phyloP scores from a whole-genome alignment of 2,797 vertebrate genomes.

The Catamblyrhynchus diadema region DNA sequence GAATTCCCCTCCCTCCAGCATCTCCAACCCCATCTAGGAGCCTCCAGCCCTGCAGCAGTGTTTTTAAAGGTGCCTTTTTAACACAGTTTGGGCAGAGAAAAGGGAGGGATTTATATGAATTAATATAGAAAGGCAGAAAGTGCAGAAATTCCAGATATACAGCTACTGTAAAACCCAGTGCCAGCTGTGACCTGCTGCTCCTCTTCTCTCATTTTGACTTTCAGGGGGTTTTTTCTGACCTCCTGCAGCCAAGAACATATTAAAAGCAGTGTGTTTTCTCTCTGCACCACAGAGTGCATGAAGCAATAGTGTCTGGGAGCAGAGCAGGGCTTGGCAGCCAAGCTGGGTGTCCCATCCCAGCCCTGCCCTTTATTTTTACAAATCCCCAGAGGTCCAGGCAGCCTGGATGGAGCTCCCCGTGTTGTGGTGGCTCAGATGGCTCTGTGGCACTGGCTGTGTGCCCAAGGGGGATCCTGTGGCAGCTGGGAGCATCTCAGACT shows the following conservation, averaged over 20 bases:
- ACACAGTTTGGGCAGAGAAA: neutral
- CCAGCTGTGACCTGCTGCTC: neutral
- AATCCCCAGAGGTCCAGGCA: fast-evolving
- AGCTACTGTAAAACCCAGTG: neutral
- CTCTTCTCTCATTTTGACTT: neutral
- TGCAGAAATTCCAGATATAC: neutral
- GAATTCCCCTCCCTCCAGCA: neutral
- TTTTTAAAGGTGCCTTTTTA: neutral
- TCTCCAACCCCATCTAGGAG: fast-evolving
- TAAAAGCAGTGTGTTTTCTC: neutral
- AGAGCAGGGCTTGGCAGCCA: neutral
- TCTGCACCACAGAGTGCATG: fast-evolving
- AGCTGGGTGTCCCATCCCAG: neutral
- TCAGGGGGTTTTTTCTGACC: fast-evolving
- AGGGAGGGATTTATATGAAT: neutral
- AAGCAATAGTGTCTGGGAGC: fast-evolving
- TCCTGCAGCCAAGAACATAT: neutral
- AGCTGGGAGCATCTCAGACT: neutral
- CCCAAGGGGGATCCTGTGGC: neutral
- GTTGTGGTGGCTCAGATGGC: neutral
- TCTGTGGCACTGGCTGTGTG: neutral
- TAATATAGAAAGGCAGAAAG: neutral
- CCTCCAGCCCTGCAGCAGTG: neutral
- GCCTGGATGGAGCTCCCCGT: fast-evolving
- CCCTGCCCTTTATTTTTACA: neutral